phyloP scores from a whole-genome alignment of 2,888 invertebrate species.

The Rotaria macrura region DNA sequence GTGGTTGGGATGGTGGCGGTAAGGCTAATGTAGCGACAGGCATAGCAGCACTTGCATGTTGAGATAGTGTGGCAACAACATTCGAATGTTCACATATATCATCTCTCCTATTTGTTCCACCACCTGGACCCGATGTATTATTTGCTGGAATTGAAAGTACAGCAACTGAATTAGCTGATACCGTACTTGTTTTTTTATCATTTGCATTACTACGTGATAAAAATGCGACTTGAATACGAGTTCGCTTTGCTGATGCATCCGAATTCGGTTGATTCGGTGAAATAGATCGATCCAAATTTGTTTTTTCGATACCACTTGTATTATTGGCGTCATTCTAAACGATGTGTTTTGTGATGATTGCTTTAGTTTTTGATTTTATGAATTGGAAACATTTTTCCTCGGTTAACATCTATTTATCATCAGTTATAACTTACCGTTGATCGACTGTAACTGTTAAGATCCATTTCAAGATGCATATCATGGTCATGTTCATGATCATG shows the following conservation, averaged over 20 bases:
- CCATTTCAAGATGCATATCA: background rate
- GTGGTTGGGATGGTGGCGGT: background rate
- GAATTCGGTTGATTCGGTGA: background rate
- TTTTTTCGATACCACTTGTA: background rate
- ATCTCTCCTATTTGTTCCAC: background rate
- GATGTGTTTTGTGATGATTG: background rate
- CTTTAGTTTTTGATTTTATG: background rate
- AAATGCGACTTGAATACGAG: background rate
- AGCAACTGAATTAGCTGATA: background rate
- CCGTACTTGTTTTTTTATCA: background rate
- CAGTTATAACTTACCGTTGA: background rate
- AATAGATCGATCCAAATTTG: background rate
- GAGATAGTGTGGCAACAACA: background rate
- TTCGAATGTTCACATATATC: background rate
- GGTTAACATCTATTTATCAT: background rate
- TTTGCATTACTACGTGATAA: background rate
- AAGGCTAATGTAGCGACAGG: background rate
- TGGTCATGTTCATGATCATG: conserved; percentile 13
- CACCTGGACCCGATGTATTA: background rate
- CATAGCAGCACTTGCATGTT: background rate
- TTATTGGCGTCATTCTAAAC: background rate
- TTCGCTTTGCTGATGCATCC: background rate
- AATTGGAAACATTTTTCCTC: background rate
- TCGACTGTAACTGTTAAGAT: background rate
- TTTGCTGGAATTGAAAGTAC: background rate